Base-by-base conservation (phyloP, 2,113 vertebrate species). In the Bubo scandiacus region DNA sequence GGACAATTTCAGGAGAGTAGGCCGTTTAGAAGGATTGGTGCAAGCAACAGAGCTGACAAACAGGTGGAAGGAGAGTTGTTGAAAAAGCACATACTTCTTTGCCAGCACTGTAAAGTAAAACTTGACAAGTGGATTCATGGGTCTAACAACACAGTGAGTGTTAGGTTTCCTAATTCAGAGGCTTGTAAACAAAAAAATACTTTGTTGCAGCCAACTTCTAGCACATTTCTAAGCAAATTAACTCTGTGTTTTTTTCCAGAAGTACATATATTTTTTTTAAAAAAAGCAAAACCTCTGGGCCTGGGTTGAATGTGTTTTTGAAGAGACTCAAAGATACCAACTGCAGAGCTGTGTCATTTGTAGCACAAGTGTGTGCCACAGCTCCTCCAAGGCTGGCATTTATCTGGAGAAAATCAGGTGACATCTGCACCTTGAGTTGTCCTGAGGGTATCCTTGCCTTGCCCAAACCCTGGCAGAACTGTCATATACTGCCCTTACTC, bases 401-500 rank as follows among this genome's bases (percentile, higher is more conserved):
- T 55, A 49, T 22, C 36, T 54, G 90, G 66, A 90, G 62, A 45
- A 84, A 78, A 43, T 40, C 61, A 43, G 49, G 29, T 52, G 61
- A 36, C 15, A 5, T 27, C 54, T 80, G 54, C 34, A 52, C 36
- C 25, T 38, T 17, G 43, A 29, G 26, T 3, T 88, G 61, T 61
- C 18, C 82, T 26, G 45, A 49, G 34, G 22, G 17, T n/a, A 58
- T 51, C 65, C 30, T 51, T 20, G 36, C 65, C 34, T 51, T 20
- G 36, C 36, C 34, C 58, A 68, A 79, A 66, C 13, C n/a, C 43
- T 8, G 43, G 51, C 78, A 86, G 81, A 51, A 7, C 34, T 65
- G 40, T 3, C 49, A 19, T 5, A 8, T 0, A 2, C 62, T 61
- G 55, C 66, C 47, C 61, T 80, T 0, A 0, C 22, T 49, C 15